A percentile compares a stretch with the other conserved stretches of the same genome.
Evolutionary conservation across 2,797 vertebrate genomes (phyloP).

Genomic region (Takifugu rubripes): DNA sequence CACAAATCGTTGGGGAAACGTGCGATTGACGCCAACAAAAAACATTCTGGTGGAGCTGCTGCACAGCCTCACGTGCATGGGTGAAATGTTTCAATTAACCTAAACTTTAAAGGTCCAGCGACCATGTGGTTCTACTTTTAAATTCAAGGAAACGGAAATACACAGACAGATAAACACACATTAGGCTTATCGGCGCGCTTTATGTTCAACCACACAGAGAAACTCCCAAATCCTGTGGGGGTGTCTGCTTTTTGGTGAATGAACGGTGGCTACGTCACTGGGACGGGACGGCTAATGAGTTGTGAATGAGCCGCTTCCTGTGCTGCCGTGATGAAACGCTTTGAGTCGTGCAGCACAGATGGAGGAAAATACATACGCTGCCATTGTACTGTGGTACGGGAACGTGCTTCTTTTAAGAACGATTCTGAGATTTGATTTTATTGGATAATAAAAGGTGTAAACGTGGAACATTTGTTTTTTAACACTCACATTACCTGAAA

Average conservation of each 20-base stretch:
- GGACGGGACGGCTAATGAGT: constrained; percentile 67
- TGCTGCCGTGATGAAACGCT: constrained; percentile 70
- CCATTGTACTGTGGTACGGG: constrained; percentile 22
- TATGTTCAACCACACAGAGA: constrained; percentile 5
- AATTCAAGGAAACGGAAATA: constrained; percentile 24
- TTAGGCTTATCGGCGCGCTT: constrained; percentile 29
- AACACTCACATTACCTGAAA: constrained; percentile 53
- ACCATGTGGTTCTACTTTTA: constrained; percentile 26
- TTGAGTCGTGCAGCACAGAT: constrained; percentile 52
- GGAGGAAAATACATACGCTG: constrained; percentile 64
- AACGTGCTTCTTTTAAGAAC: constrained; percentile 4
- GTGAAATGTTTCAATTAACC: not conserved
- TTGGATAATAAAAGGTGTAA: not conserved
- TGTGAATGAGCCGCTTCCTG: constrained; percentile 73
- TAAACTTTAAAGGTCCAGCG: constrained; percentile 14
- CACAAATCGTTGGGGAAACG: too few species aligned
- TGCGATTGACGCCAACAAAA: too few species aligned
- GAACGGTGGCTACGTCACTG: constrained; percentile 61
- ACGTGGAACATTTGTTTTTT: not conserved
- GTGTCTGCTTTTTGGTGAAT: constrained; percentile 60
- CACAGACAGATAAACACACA: constrained; percentile 33
- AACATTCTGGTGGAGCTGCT: too few species aligned
- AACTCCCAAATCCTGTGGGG: constrained; percentile 36
- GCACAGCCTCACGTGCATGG: not conserved
- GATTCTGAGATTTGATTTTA: not conserved